Conservation (phyloP, 1,140 invertebrate species). For the Pseudobourletiella spinata region DNA sequence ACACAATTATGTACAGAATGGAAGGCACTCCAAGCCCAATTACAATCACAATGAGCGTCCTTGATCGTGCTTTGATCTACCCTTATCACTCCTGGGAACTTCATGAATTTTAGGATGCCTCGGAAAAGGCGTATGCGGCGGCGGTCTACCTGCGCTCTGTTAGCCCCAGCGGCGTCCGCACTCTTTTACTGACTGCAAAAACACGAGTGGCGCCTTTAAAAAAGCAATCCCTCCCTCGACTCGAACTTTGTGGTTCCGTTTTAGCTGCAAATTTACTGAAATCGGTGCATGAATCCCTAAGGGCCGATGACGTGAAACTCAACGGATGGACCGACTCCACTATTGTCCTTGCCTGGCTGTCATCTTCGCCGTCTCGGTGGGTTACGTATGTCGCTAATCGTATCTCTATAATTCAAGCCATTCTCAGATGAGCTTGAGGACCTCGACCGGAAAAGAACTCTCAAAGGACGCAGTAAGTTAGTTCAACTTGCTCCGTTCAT, state of each 20-base stretch:
- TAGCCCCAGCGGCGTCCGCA: neutral
- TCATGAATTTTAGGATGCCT: slow-evolving; percentile 19
- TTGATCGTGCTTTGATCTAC: too few relatives aligned
- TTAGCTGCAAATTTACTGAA: slow-evolving; percentile 9
- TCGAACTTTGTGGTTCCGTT: slow-evolving; percentile 27
- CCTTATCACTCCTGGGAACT: too few relatives aligned
- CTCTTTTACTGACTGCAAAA: slow-evolving; percentile 16
- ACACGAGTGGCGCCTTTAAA: slow-evolving; percentile 27
- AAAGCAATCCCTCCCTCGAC: slow-evolving; percentile 20
- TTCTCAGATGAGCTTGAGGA: too few relatives aligned
- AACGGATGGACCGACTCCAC: slow-evolving; percentile 40
- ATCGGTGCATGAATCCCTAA: neutral
- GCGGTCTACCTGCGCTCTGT: neutral
- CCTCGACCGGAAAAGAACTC: too few relatives aligned
- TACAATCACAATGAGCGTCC: neutral
- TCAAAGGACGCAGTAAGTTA: neutral
- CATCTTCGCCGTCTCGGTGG: slow-evolving; percentile 27
- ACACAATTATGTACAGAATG: slow-evolving; percentile 28
- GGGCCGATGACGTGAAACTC: neutral
- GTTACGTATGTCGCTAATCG: slow-evolving; percentile 42
- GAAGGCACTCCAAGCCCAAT: neutral
- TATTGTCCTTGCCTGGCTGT: slow-evolving; percentile 38
- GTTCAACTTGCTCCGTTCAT: neutral
- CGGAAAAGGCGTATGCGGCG: slow-evolving; percentile 8
- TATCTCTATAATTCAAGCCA: slow-evolving; percentile 35